Conservation (phyloP, 2,797 vertebrate species). For the Triplophysa yarkandensis region DNA sequence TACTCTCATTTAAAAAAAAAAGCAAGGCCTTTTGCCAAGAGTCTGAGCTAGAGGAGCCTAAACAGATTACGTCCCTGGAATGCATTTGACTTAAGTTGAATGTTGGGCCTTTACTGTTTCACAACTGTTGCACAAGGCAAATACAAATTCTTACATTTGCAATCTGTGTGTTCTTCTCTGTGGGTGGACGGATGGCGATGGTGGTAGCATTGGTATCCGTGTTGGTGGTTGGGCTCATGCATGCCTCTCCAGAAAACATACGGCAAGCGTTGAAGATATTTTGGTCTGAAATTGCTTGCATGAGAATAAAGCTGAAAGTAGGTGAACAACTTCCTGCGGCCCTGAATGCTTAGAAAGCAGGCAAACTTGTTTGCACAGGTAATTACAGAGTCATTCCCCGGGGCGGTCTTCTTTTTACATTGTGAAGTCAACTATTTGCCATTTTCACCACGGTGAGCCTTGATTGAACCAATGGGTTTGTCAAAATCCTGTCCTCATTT, state of each 20-base stretch:
- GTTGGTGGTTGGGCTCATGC: background rate
- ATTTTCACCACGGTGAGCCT: background rate
- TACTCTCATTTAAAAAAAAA: background rate
- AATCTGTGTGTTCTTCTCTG: background rate
- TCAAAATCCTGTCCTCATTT: too few relatives aligned
- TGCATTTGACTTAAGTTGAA: background rate
- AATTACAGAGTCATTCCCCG: background rate
- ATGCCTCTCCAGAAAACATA: conserved; percentile 19
- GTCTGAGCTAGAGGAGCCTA: background rate
- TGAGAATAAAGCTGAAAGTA: conserved; percentile 4
- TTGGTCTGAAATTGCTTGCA: conserved; percentile 13
- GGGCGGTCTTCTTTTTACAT: background rate
- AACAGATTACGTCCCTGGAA: background rate
- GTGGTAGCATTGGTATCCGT: background rate
- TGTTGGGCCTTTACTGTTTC: background rate
- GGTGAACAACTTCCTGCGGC: background rate
- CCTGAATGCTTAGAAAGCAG: conserved; percentile 4
- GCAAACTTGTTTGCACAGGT: conserved; percentile 1
- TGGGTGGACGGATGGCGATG: conserved; percentile 17
- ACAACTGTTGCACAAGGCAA: conserved; percentile 21
- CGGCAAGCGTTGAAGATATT: background rate
- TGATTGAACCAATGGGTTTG: background rate
- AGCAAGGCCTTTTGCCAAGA: background rate
- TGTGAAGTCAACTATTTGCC: conserved; percentile 1
- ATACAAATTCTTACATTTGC: conserved; percentile 17